Evolutionary conservation across 2,888 invertebrate species (phyloP), one percentile per base, ranked within the genome.

Genomic region (Cylindroiulus punctatus): DNA sequence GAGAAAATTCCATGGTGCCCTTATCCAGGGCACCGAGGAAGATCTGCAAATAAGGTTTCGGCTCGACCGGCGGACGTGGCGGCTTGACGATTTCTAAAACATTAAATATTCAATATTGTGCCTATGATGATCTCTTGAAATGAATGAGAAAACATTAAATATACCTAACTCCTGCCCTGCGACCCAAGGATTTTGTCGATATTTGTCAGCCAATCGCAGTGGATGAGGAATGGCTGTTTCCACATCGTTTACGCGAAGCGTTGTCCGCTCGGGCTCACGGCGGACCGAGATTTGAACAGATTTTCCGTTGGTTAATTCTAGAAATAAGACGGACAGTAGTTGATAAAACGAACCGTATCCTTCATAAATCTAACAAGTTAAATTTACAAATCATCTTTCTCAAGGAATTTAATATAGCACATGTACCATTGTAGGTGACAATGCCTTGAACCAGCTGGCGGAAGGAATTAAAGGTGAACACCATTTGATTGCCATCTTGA

Each of bases 241-340:
- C 88, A 93, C 93, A 88, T 95, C 94, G 90, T 97, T 96, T 0
- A 97, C 96, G 91, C 96, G 94, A 88, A 97, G 92, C 14, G 94
- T 94, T 0, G 96, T 97, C 81, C 93, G 92, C 87, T 94, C 94
- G 86, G 93, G 93, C 17, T 93, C 93, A 88, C 97, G 93, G 87
- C 95, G 94, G 86, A 97, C 95, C n/a, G 96, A 96, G 87, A 97
- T 94, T 91, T 97, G 97, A 44, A 96, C 94, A 89, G 96, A 96
- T 90, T 95, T 95, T 85, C 97, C 95, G 89, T 94, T 94, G 90
- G 94, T 96, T 86, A 96, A 93, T 88, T 93, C 94, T 92, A 44
- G 26, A 85, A 57, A 36, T 32, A 47, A 22, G n/a, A 82, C 10
- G 4, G 8, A 44, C 44, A 36, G 36, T 2, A 36, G 36, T 12